phyloP scores from a whole-genome alignment of 2,888 invertebrate genomes.

The Zaprionus bogoriensis region DNA sequence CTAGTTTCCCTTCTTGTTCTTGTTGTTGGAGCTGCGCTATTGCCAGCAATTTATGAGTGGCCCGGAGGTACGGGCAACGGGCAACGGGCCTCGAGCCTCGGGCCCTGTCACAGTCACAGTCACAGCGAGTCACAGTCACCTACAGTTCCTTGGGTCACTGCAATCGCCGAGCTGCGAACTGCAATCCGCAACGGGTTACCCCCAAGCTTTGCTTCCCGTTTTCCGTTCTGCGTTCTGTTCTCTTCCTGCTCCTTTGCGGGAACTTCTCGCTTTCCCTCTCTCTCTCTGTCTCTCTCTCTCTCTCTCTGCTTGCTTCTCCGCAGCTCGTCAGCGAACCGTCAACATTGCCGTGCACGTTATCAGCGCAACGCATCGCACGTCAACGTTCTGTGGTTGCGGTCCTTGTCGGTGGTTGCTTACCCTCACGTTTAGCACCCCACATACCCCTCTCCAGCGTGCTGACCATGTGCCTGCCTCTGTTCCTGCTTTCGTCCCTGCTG shows the following conservation, averaged over 20 bases:
- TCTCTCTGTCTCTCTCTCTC: neutral
- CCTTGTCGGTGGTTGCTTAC: conserved; percentile 30
- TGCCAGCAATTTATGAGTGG: conserved; percentile 60
- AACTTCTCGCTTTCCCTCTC: too few species aligned
- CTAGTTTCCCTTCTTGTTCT: conserved; percentile 22
- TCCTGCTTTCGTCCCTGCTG: neutral
- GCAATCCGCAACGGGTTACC: too few species aligned
- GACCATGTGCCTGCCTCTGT: too few species aligned
- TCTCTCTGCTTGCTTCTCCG: neutral
- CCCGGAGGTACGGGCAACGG: conserved; percentile 18
- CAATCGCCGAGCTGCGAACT: neutral
- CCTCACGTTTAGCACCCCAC: neutral
- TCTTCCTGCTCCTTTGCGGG: too few species aligned
- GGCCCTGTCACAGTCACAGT: neutral
- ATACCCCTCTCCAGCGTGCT: neutral
- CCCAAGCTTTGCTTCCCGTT: neutral
- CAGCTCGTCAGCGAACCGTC: conserved; percentile 35
- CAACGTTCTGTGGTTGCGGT: conserved; percentile 16
- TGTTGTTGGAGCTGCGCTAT: conserved; percentile 22
- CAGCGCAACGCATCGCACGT: conserved; percentile 37
- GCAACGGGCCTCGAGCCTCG: conserved; percentile 24
- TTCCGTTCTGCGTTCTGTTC: neutral
- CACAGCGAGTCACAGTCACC: conserved; percentile 3
- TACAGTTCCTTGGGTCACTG: neutral
- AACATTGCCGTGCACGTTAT: conserved; percentile 45